Evolutionary conservation across 2,888 invertebrate genomes (phyloP).

Genomic region (Cosmia trapezina): DNA sequence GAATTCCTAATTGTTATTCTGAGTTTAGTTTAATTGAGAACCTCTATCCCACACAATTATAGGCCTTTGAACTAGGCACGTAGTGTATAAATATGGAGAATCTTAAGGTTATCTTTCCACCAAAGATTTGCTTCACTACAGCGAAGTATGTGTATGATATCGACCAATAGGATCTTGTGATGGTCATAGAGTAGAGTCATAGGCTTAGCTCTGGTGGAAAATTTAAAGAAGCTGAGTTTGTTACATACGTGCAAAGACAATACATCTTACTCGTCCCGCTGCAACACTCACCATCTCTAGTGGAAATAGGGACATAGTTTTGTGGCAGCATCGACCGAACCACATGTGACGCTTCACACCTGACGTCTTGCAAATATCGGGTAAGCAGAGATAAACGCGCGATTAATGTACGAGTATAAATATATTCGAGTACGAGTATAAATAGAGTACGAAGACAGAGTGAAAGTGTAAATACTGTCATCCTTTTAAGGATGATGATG

Average conservation of each 20-base stretch:
- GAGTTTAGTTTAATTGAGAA: conserved; percentile 62
- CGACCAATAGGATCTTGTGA: not conserved
- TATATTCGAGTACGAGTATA: too few relatives aligned
- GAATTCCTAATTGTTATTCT: conserved; percentile 60
- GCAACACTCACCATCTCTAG: not conserved
- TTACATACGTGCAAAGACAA: not conserved
- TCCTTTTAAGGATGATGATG: too few relatives aligned
- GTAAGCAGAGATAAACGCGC: not conserved
- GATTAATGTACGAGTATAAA: not conserved
- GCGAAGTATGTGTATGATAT: not conserved
- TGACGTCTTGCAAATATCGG: not conserved
- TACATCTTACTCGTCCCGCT: not conserved
- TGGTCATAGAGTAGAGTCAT: not conserved
- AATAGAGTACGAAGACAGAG: too few relatives aligned
- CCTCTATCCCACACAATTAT: conserved; percentile 52
- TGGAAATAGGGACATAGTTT: not conserved
- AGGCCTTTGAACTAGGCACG: conserved; percentile 47
- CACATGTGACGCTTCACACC: not conserved
- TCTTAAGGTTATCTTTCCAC: not conserved
- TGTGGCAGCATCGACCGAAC: not conserved
- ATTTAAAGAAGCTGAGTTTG: too few relatives aligned
- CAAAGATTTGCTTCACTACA: not conserved
- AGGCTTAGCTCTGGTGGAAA: not conserved
- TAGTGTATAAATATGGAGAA: conserved; percentile 22
- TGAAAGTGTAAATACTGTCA: too few relatives aligned